Percentiles rank a stretch among this genome's conserved stretches.
These are phyloP conservation scores for Eupithecia exiguata DNA, from an alignment of 2,888 invertebrate genomes.

Conservation along the genomic window DNA sequence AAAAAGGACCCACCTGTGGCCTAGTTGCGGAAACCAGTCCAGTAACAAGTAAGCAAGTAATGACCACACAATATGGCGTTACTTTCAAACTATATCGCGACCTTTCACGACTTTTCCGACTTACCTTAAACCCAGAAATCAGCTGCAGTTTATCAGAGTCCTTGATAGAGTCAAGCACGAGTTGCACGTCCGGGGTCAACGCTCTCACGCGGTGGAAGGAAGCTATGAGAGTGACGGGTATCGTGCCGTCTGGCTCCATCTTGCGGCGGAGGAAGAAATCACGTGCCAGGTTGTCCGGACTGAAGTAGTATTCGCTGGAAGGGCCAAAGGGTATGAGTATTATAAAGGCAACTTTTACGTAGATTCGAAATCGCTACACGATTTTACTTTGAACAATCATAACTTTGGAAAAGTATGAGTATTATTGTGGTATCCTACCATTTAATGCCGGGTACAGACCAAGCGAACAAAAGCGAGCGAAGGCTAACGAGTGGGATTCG, in stretches of 20 bases:
- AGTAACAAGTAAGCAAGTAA: too few species aligned
- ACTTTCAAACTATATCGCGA: not conserved
- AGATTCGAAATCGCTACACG: too few species aligned
- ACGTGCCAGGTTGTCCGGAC: slow-evolving; percentile 96
- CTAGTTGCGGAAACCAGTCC: too few species aligned
- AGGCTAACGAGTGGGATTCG: too few species aligned
- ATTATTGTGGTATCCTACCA: too few species aligned
- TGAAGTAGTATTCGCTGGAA: slow-evolving; percentile 98
- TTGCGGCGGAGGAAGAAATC: slow-evolving; percentile 98
- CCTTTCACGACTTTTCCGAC: not conserved
- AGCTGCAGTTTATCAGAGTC: slow-evolving; percentile 94
- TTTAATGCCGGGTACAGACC: too few species aligned
- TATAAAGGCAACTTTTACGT: too few species aligned
- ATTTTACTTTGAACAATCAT: too few species aligned
- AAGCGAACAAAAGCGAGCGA: too few species aligned
- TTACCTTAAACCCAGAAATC: slow-evolving; percentile 85
- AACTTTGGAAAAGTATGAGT: too few species aligned
- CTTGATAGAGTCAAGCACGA: slow-evolving; percentile 93
- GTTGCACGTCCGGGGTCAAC: slow-evolving; percentile 91
- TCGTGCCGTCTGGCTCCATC: slow-evolving; percentile 97
- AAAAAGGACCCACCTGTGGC: too few species aligned
- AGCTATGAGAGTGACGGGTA: slow-evolving; percentile 96
- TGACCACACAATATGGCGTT: too few species aligned
- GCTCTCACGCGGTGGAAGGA: slow-evolving; percentile 97
- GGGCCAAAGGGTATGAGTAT: not conserved